These are phyloP conservation scores for Clarias gariepinus DNA, from an alignment of 2,113 vertebrate species.

Conservation along the genomic window DNA sequence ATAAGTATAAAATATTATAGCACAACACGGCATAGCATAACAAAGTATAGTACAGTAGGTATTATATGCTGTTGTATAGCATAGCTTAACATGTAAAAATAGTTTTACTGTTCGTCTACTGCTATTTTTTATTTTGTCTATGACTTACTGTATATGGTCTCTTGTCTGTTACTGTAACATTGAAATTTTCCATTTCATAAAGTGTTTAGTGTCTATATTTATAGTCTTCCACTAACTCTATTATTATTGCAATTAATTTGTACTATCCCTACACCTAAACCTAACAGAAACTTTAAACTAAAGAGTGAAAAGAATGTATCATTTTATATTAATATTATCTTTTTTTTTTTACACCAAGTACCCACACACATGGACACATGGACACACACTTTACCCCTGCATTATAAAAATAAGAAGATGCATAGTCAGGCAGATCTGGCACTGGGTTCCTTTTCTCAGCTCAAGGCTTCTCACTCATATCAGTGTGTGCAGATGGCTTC, in stretches of 20 bases:
- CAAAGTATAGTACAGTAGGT: no score
- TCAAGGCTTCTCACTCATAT: conserved; percentile 49
- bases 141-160: not conserved
- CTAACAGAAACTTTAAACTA: not conserved
- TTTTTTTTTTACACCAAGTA: not conserved
- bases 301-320: not conserved
- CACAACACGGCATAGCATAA: no score
- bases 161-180: not conserved
- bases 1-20: no score
- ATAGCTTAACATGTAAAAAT: no score
- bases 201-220: not conserved
- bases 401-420: conserved; percentile 46
- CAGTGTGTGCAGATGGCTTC: conserved; percentile 41
- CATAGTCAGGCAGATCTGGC: conserved; percentile 49
- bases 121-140: not conserved
- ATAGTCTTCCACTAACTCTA: not conserved
- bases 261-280: not conserved
- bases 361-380: not conserved
- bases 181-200: not conserved
- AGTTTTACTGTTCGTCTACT: not conserved
- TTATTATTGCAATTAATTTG: not conserved
- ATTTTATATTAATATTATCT: not conserved
- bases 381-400: conserved; percentile 18
- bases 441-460: conserved; percentile 40
- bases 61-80: no score